These are phyloP conservation scores for Pammene fasciana DNA, from an alignment of 2,888 invertebrate species.

Conservation along the genomic window DNA sequence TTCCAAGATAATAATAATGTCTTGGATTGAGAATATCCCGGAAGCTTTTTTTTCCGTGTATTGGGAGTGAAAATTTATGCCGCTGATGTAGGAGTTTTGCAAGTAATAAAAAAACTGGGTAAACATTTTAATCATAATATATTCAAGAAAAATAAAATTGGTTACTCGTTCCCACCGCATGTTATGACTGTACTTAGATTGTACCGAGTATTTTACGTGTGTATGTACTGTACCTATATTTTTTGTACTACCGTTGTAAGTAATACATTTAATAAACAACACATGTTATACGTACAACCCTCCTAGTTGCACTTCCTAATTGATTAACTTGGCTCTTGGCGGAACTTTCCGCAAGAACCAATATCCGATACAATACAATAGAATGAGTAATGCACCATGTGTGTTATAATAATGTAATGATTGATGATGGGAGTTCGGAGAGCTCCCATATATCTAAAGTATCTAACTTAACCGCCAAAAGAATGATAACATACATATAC, in stretches of 20 bases:
- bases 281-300: too few species aligned
- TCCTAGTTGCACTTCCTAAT: background rate
- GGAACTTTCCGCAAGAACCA: constrained; percentile 10
- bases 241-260: too few species aligned
- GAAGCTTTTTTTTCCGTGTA: too few species aligned
- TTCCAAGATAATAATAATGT: too few species aligned
- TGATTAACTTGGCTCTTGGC: background rate
- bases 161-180: background rate
- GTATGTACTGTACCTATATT: too few species aligned
- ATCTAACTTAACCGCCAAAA: background rate
- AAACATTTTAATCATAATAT: background rate
- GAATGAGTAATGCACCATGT: constrained; percentile 7
- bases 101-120: background rate
- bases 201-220: too few species aligned
- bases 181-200: too few species aligned
- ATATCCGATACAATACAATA: constrained; percentile 12
- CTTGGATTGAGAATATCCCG: too few species aligned
- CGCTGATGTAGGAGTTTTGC: too few species aligned
- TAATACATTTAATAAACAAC: too few species aligned
- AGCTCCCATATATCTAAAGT: background rate
- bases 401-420: constrained; percentile 14
- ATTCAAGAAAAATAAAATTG: background rate
- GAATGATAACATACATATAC: background rate
- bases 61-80: too few species aligned
- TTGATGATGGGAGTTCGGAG: constrained; percentile 6